Evolutionary conservation across 2,888 invertebrate species (phyloP), one percentile per base, ranked within the genome.

Genomic region (Drosophila suboccidentalis): DNA sequence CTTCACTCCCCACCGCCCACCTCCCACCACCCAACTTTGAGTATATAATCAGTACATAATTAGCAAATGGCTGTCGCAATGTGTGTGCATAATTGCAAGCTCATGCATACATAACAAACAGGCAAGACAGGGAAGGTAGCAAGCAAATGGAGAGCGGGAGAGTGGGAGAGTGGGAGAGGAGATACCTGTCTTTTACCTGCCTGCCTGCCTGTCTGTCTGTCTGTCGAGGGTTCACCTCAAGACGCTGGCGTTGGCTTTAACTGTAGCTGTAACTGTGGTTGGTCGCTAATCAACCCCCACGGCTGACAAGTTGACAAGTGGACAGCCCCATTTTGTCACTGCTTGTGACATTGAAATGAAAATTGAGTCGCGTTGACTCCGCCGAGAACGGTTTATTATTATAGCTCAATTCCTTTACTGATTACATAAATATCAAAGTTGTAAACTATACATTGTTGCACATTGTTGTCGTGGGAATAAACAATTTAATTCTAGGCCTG

Each of bases 1-100:
- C 36, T 26, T 0, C 50, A 26, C 15, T 36, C 9, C n/a, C 43
- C 32, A 10, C 36, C 38, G n/a, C n/a, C n/a, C n/a, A n/a, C n/a
- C n/a, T n/a, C n/a, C n/a, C n/a, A n/a, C n/a, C n/a, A n/a, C n/a
- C 43, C 32, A 10, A 29, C 38, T 3, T 15, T 10, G 11, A 17
- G 17, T 50, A 43, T 46, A 41, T 61, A 62, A 74, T 74, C 43
- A 74, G 74, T 64, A 74, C 55, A 66, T 75, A 75, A 75, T 75
- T 75, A 75, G 66, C 71, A 75, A 61, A 61, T 69, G 57, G 29
- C 26, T 55, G 63, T 26, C 26, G 36, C 26, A 17, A 54, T 39
- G 39, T 54, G 32, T 54, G 38, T 54, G 62, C 47, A 55, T 55
- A 62, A 55, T 46, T 55, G 44, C 55, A 55, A n/a, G 1, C 46